phyloP scores from a whole-genome alignment of 2,113 vertebrate species.

The Daboia siamensis region DNA sequence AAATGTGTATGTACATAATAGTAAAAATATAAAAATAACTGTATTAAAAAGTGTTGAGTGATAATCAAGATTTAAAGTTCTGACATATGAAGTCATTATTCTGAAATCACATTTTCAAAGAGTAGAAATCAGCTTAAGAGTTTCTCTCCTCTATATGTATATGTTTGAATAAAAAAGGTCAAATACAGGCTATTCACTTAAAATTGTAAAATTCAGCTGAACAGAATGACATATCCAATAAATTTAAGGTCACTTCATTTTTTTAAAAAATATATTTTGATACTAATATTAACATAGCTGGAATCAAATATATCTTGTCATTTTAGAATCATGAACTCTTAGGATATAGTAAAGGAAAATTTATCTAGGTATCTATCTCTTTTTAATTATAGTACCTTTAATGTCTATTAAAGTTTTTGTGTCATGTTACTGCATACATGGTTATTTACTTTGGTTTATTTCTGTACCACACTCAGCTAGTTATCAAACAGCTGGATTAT shows the following conservation, averaged over 20 bases:
- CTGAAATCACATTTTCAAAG: not conserved
- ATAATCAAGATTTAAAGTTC: not conserved
- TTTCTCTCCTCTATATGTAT: not conserved
- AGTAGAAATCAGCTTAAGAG: not conserved
- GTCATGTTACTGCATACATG: not conserved
- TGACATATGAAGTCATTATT: not conserved
- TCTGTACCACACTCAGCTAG: fast-evolving
- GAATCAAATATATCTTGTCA: not conserved
- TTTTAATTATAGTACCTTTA: not conserved
- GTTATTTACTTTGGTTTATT: fast-evolving
- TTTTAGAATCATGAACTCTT: not conserved
- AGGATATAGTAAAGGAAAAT: not conserved
- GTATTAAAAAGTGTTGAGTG: not conserved
- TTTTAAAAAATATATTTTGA: not conserved
- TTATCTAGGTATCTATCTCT: not conserved
- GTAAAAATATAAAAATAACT: not conserved
- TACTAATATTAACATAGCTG: not conserved
- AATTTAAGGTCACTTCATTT: constrained; percentile 25
- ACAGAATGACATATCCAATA: constrained; percentile 26
- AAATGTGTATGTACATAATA: not conserved
- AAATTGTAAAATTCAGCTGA: constrained; percentile 20
- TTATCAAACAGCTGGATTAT: not conserved
- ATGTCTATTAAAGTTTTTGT: not conserved
- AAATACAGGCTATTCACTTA: not conserved
- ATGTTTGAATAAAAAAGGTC: not conserved